phyloP scores from a whole-genome alignment of 2,888 invertebrate species.

The Empis livida region DNA sequence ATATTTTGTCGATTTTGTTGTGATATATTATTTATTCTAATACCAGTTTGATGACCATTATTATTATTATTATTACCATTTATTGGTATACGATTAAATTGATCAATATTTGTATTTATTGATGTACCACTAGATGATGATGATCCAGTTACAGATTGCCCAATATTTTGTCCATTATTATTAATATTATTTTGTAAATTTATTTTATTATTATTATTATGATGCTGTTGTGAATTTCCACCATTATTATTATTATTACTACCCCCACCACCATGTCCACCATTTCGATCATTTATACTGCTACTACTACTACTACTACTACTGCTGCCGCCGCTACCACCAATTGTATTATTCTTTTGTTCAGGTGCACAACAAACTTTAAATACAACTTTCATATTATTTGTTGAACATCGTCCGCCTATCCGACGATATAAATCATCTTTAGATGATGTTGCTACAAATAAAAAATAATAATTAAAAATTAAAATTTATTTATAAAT shows the following conservation, averaged over 20 bases:
- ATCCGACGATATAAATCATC: slow-evolving; percentile 84
- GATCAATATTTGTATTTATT: slow-evolving; percentile 34
- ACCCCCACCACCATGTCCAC: slow-evolving; percentile 12
- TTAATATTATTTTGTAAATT: slow-evolving; percentile 17
- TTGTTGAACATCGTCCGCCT: slow-evolving; percentile 80
- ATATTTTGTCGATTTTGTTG: slow-evolving; percentile 24
- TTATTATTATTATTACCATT: slow-evolving; percentile 23
- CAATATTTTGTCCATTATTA: background rate
- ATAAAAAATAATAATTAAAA: slow-evolving; percentile 13
- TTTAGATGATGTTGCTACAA: slow-evolving; percentile 73
- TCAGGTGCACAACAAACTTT: slow-evolving; percentile 82
- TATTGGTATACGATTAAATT: slow-evolving; percentile 32
- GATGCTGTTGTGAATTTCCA: slow-evolving; percentile 19
- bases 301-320: slow-evolving; percentile 38
- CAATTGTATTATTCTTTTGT: slow-evolving; percentile 30
- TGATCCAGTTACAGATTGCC: slow-evolving; percentile 12
- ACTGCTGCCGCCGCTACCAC: slow-evolving; percentile 36
- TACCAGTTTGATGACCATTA: slow-evolving; percentile 28
- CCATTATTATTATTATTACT: slow-evolving; percentile 12
- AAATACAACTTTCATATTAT: slow-evolving; percentile 94
- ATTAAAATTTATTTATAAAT: background rate
- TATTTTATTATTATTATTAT: slow-evolving; percentile 21
- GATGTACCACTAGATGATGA: slow-evolving; percentile 22
- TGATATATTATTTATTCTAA: slow-evolving; percentile 33
- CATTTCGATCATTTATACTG: slow-evolving; percentile 7